phyloP scores from a whole-genome alignment of 2,888 invertebrate genomes.

The Dryadula phaetusa region DNA sequence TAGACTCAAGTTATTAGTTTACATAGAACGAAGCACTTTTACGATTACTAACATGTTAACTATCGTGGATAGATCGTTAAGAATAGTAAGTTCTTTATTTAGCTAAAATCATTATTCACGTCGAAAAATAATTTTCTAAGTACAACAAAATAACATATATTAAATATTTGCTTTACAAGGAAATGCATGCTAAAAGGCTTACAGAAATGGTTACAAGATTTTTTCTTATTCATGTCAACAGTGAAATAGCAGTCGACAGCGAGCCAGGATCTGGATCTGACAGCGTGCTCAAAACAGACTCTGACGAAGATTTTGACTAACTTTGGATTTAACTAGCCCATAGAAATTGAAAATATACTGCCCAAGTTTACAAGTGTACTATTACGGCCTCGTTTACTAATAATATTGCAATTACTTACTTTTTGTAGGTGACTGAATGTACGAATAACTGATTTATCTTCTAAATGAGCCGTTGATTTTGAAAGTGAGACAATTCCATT shows the following conservation, averaged over 20 bases:
- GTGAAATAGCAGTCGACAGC: slow-evolving; percentile 75
- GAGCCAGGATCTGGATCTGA: slow-evolving; percentile 78
- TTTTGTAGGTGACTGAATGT: not conserved
- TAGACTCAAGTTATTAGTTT: slow-evolving; percentile 24
- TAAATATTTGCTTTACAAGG: not conserved
- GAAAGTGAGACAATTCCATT: no score
- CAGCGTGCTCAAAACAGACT: slow-evolving; percentile 79
- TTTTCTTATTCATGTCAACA: slow-evolving; percentile 46
- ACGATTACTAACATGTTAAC: slow-evolving; percentile 22
- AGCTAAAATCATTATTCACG: slow-evolving; percentile 10
- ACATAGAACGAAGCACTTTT: slow-evolving; percentile 23
- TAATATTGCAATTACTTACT: slow-evolving; percentile 5
- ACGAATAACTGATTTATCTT: slow-evolving; percentile 15
- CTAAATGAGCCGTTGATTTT: no score
- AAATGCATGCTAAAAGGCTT: not conserved
- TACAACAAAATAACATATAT: not conserved
- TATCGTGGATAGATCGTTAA: slow-evolving; percentile 23
- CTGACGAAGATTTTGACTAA: slow-evolving; percentile 80
- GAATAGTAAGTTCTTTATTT: slow-evolving; percentile 1
- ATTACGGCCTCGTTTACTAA: slow-evolving; percentile 1
- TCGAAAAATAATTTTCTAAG: not conserved
- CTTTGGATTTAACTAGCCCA: slow-evolving; percentile 8
- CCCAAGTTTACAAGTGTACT: slow-evolving; percentile 30
- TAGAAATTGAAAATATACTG: slow-evolving; percentile 27
- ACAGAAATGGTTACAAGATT: slow-evolving; percentile 12